Evolutionary conservation across 2,113 vertebrate species (phyloP), one percentile per base, ranked within the genome.

Genomic region (Ammodytes marinus): DNA sequence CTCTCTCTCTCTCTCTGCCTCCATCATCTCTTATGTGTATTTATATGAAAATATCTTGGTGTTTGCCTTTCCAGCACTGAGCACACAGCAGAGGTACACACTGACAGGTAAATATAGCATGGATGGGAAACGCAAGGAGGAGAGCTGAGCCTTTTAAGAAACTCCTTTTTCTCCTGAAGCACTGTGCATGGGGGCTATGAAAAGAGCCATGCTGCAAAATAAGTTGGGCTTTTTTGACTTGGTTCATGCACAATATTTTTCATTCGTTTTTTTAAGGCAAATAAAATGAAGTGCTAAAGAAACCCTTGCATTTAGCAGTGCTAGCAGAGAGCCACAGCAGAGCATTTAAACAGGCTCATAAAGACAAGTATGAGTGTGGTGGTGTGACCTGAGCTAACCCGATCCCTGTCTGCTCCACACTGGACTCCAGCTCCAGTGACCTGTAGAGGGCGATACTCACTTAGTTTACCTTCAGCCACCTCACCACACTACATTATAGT

Each of bases 391-490:
- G 58, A 82, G 46, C 76, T 88, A 83, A 85, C 85, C 89, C 58
- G 27, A 27, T 66, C 55, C 47, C 46, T 68, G 37, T 74, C 61
- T 63, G 54, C 64, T 66, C 50, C 12, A 40, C 37, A 66, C 39
- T 50, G 69, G 64, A 69, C 63, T 49, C 14, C 35, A 42, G 13
- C 17, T 4, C n/a, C 3, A 43, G 11, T 35, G 53, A 69, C 84
- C 94, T 93, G 86, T 91, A 94, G 94, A 93, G 91, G 94, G 93
- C 92, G 83, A 85, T 91, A 2, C 89, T 85, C 68, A 86, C 89
- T 79, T 82, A 94, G 60, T 79, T 84, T 80, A 69, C 11, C 53
- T 19, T 27, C 27, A 54, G 40, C 6, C 50, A 60, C n/a, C 10
- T 15, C 14, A 58, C 39, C 0, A 2, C 5, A 53, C 10, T 15